A percentile compares a stretch with the other conserved stretches of the same genome.
Conservation (phyloP, 2,113 vertebrate species). For the Ammodytes marinus region DNA sequence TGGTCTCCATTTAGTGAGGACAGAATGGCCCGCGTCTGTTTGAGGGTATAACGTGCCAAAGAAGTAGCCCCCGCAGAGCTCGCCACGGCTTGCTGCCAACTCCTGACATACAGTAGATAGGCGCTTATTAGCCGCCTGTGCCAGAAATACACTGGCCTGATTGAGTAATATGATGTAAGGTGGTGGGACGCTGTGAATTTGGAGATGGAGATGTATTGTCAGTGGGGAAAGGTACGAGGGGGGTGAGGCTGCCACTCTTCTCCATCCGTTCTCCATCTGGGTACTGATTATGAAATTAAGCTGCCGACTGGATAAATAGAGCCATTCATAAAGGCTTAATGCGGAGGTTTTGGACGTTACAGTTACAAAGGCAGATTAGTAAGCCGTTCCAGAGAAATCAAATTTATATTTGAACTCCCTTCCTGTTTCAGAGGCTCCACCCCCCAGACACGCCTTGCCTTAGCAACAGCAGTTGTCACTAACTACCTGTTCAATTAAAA, state of each 20-base stretch:
- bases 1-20: slow-evolving; percentile 61
- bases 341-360: not conserved
- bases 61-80: slow-evolving; percentile 37
- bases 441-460: too few relatives aligned
- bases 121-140: not conserved
- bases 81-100: slow-evolving; percentile 42
- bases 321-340: slow-evolving; percentile 35
- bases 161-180: slow-evolving; percentile 56
- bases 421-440: too few relatives aligned
- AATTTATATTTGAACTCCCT: too few relatives aligned
- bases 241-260: not conserved
- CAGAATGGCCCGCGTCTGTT: slow-evolving; percentile 32
- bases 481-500: too few relatives aligned
- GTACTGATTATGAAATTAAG: slow-evolving; percentile 40
- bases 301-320: slow-evolving; percentile 23
- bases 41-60: slow-evolving; percentile 46
- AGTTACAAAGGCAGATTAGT: not conserved
- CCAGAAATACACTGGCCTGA: slow-evolving; percentile 54
- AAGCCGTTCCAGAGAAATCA: too few relatives aligned
- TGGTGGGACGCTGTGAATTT: slow-evolving; percentile 40
- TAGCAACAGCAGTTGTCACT: too few relatives aligned
- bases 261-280: slow-evolving; percentile 42
- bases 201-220: slow-evolving; percentile 35
- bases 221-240: not conserved
- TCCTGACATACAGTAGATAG: slow-evolving; percentile 66